These are phyloP conservation scores for Rhombomys opimus DNA, from an alignment of 2,113 vertebrate species.

Conservation along the genomic window DNA sequence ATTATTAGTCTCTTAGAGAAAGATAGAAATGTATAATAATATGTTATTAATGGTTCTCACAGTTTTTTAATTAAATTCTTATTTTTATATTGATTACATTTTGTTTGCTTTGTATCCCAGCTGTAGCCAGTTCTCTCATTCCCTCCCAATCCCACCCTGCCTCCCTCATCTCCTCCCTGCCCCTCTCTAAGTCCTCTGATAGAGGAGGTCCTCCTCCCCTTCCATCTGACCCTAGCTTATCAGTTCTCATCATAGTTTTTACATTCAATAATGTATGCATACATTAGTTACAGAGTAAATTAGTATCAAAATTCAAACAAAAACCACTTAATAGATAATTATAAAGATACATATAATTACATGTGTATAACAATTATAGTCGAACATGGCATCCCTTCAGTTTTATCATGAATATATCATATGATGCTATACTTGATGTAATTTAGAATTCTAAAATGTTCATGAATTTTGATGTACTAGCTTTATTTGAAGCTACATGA, in stretches of 20 bases:
- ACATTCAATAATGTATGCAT: background rate
- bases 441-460: background rate
- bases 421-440: background rate
- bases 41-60: background rate
- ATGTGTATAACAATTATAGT: background rate
- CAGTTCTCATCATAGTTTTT: background rate
- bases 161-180: too few species aligned
- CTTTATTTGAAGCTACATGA: background rate
- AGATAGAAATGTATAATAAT: background rate
- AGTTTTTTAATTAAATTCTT: too few species aligned
- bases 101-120: too few species aligned
- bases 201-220: too few species aligned
- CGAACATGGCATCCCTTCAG: background rate
- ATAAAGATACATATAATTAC: background rate
- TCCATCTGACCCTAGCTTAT: too few species aligned
- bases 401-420: background rate
- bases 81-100: too few species aligned
- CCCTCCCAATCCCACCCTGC: too few species aligned
- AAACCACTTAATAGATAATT: background rate
- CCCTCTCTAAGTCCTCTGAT: too few species aligned
- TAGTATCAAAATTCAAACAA: background rate
- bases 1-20: background rate
- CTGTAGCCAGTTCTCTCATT: too few species aligned
- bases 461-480: background rate
- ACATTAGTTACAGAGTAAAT: background rate